Percentiles rank a stretch among this genome's conserved stretches.
These are phyloP conservation scores for Nomada hirtipes DNA, from an alignment of 2,888 invertebrate genomes.

Conservation along the genomic window DNA sequence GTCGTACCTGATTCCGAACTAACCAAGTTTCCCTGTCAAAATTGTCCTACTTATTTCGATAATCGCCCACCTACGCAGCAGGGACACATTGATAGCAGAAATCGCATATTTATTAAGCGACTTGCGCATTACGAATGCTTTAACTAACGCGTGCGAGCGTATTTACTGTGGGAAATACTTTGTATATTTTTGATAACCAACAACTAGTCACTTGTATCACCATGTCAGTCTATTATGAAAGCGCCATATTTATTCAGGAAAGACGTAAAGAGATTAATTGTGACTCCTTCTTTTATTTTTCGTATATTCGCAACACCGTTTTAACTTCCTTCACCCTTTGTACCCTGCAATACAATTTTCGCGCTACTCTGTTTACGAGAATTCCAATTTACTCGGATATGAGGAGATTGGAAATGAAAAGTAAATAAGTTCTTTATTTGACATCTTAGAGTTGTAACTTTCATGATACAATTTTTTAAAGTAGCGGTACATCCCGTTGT, in stretches of 20 bases:
- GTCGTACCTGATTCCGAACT: not conserved
- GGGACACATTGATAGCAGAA: conserved; percentile 61
- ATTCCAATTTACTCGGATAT: not conserved
- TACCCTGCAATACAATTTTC: not conserved
- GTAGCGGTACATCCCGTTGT: not conserved
- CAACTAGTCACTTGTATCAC: conserved; percentile 5
- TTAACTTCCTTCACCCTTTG: not conserved
- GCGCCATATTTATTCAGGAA: conserved; percentile 46
- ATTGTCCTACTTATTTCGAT: conserved; percentile 58
- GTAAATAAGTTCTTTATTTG: not conserved
- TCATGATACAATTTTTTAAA: not conserved
- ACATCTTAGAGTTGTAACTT: not conserved
- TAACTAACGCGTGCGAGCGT: not conserved
- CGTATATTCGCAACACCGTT: not conserved
- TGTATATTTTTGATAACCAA: conserved; percentile 10
- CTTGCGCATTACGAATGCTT: conserved; percentile 42
- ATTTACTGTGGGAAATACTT: conserved; percentile 2
- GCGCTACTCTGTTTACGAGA: not conserved
- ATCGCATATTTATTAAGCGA: conserved; percentile 52
- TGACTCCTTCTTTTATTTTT: not conserved
- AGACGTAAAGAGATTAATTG: conserved; percentile 19
- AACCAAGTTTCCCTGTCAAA: conserved; percentile 52
- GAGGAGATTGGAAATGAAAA: not conserved
- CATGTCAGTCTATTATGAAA: conserved; percentile 36
- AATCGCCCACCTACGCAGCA: conserved; percentile 50